Evolutionary conservation across 1,140 invertebrate genomes (phyloP), one percentile per base, ranked within the genome.

Genomic region (Aphaenogaster floridana): DNA sequence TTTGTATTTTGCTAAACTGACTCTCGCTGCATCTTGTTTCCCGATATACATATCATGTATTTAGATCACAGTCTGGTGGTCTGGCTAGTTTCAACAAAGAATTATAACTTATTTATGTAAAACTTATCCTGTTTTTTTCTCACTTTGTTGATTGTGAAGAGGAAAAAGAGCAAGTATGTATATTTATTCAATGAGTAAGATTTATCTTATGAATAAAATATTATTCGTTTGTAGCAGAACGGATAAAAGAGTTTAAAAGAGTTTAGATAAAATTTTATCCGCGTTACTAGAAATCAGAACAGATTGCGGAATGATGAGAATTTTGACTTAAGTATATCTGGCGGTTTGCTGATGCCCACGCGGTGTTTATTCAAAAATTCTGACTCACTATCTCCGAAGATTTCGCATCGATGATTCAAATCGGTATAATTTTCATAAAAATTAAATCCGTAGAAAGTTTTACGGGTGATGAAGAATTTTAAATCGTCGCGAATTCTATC

Each of bases 141-240:
- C 13, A 17, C 11, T 54, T 71, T 34, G 50, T 52, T 15, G 42
- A 36, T 21, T 76, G 11, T 9, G 6, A 3, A 11, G 5, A 36
- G n/a, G 39, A 81, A 69, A 28, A 13, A 28, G n/a, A 81, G 48
- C n/a, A 28, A 54, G n/a, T 28, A n/a, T 7, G 39, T 50, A 28
- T 21, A 34, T 57, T 59, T 83, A 83, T 72, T 71, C 21, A n/a
- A 42, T 17, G 6, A 57, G 9, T n/a, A n/a, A 21, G 39, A 72
- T 83, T 57, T 59, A 72, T 57, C 50, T 57, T 15, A 48, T 59
- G 68, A 72, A 72, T 83, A 83, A 83, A 83, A 71, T 59, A 81
- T 81, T 71, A 15, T 6, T 66, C 6, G 42, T 11, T 42, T 17
- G 6, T 79, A 21, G 48, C 52, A 68, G 42, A 83, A 17, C 36